Conservation (phyloP, 2,888 invertebrate species). For the Apamea sordens region DNA sequence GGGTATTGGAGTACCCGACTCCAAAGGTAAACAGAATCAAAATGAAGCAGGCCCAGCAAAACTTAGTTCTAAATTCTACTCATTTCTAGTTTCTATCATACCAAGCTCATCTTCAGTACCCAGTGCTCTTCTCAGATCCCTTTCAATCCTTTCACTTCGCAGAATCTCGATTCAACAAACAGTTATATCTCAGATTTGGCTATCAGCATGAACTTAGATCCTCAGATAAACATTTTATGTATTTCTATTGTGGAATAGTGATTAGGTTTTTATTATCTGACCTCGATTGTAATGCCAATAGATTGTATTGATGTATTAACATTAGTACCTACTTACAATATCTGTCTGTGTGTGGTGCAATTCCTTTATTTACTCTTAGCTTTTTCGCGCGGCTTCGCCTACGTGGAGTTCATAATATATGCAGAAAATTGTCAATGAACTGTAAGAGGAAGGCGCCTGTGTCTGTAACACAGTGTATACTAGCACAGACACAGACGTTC, state of each 20-base stretch:
- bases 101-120: background rate
- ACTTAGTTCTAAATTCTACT: background rate
- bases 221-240: constrained; percentile 49
- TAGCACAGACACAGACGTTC: too few relatives aligned
- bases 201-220: constrained; percentile 55
- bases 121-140: constrained; percentile 21
- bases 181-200: constrained; percentile 59
- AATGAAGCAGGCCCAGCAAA: background rate
- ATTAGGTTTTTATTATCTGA: constrained; percentile 59
- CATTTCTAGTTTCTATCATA: background rate
- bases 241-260: constrained; percentile 56
- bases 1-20: background rate
- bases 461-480: too few relatives aligned
- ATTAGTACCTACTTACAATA: constrained; percentile 31
- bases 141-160: constrained; percentile 49
- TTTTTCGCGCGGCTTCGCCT: background rate
- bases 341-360: constrained; percentile 22
- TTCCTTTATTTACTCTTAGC: constrained; percentile 12
- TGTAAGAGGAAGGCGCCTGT: too few relatives aligned
- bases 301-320: constrained; percentile 46
- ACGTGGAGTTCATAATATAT: too few relatives aligned
- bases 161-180: constrained; percentile 43
- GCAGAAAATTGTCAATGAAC: too few relatives aligned
- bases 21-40: background rate
- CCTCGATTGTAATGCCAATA: constrained; percentile 56